Evolutionary conservation across 1,140 invertebrate genomes (phyloP).

Genomic region (Bombus breviceps): DNA sequence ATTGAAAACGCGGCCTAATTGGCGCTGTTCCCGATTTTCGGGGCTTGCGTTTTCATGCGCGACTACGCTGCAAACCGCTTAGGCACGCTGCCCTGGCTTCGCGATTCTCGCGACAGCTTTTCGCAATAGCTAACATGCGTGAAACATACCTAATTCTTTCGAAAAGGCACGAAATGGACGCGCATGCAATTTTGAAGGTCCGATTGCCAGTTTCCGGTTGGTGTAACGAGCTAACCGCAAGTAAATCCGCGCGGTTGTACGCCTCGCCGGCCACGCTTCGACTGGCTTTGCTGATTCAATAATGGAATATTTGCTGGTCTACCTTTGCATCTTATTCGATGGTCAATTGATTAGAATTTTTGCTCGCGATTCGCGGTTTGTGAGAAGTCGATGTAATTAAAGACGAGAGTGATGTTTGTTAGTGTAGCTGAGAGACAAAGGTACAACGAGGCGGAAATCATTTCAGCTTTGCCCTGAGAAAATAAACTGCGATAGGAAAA

Average conservation of each 20-base stretch:
- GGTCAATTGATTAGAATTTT: background rate
- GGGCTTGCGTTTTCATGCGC: conserved; percentile 14
- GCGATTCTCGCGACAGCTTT: background rate
- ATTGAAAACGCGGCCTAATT: conserved; percentile 35
- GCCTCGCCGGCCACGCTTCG: background rate
- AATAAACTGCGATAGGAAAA: too few species aligned
- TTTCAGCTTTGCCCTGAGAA: too few species aligned
- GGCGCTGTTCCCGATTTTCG: background rate
- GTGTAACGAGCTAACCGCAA: conserved; percentile 5
- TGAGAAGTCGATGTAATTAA: background rate
- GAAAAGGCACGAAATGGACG: background rate
- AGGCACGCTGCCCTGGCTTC: background rate
- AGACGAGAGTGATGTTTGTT: too few species aligned
- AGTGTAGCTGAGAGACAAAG: too few species aligned
- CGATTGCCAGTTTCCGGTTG: background rate
- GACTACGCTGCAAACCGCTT: conserved; percentile 24
- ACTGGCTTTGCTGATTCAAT: background rate
- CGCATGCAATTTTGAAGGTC: conserved; percentile 11
- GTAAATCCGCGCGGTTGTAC: conserved; percentile 10
- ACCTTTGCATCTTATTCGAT: background rate
- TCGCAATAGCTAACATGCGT: background rate
- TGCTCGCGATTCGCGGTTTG: too few species aligned
- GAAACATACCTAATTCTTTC: conserved; percentile 11
- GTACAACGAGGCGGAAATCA: too few species aligned
- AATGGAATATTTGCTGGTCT: background rate